Evolutionary conservation across 2,888 invertebrate species (phyloP).

Genomic region (Griposia aprilina): DNA sequence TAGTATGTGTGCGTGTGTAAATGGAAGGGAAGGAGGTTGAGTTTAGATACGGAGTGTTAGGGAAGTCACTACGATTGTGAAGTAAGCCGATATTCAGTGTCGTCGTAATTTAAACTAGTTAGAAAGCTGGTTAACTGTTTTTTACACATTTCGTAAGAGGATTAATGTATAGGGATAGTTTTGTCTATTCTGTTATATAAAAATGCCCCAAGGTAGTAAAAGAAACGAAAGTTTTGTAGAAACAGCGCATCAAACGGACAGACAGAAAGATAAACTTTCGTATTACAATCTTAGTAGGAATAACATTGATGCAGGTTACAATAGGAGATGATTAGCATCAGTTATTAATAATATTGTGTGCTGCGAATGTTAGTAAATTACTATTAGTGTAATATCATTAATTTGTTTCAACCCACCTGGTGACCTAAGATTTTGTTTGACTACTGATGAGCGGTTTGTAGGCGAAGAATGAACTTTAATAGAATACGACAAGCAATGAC

Average conservation of each 20-base stretch:
- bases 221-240: no score
- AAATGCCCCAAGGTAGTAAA: no score
- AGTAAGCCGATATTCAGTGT: no score
- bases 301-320: slow-evolving; percentile 40
- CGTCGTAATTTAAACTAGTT: no score
- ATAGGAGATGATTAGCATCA: slow-evolving; percentile 52
- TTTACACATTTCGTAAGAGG: no score
- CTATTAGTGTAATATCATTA: slow-evolving; percentile 49
- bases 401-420: slow-evolving; percentile 47
- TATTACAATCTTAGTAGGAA: slow-evolving; percentile 4
- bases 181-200: no score
- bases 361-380: slow-evolving; percentile 34
- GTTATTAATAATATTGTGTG: slow-evolving; percentile 42
- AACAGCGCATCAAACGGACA: not conserved
- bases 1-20: no score
- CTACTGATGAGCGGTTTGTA: slow-evolving; percentile 39
- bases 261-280: not conserved
- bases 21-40: no score
- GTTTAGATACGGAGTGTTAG: no score
- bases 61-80: no score
- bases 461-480: slow-evolving; percentile 5
- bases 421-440: slow-evolving; percentile 24
- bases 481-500: not conserved
- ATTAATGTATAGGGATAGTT: no score
- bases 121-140: no score